phyloP scores from a whole-genome alignment of 2,797 vertebrate species.

The Sandelia bainsii region DNA sequence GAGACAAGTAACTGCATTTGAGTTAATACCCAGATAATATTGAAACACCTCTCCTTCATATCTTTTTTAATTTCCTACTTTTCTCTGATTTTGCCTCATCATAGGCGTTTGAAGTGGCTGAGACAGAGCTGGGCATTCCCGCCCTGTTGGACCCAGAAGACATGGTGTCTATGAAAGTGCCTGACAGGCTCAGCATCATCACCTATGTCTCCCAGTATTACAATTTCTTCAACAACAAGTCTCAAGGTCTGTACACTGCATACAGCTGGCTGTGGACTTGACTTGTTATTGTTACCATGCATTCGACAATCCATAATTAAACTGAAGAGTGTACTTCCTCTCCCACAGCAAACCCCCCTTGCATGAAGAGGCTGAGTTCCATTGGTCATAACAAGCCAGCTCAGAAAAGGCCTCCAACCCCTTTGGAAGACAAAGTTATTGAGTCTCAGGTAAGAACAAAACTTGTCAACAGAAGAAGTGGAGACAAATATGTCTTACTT shows the following conservation, averaged over 20 bases:
- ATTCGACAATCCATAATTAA: neutral
- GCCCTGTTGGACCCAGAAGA: conserved; percentile 95
- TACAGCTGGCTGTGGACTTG: neutral
- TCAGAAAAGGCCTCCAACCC: conserved; percentile 77
- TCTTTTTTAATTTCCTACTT: neutral
- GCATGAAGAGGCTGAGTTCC: conserved; percentile 83
- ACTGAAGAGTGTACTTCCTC: neutral
- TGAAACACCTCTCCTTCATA: neutral
- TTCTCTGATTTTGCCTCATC: neutral
- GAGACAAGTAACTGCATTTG: neutral
- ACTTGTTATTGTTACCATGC: neutral
- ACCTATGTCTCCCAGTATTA: conserved; percentile 99
- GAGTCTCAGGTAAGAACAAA: conserved; percentile 84
- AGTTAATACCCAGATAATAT: neutral
- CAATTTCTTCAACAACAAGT: conserved; percentile 92
- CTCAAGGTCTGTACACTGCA: conserved; percentile 72
- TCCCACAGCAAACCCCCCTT: conserved; percentile 80
- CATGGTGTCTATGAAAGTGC: conserved; percentile 98
- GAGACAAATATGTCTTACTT: neutral
- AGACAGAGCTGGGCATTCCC: conserved; percentile 94
- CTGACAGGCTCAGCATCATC: conserved; percentile 96
- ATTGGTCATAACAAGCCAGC: conserved; percentile 73
- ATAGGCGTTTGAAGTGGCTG: conserved; percentile 91
- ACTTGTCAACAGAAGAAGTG: neutral
- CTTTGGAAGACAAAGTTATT: conserved; percentile 63